Percentiles rank a stretch among this genome's conserved stretches.
These are phyloP conservation scores for Sebastes itinus DNA, from an alignment of 2,797 vertebrate genomes.

Conservation along the genomic window DNA sequence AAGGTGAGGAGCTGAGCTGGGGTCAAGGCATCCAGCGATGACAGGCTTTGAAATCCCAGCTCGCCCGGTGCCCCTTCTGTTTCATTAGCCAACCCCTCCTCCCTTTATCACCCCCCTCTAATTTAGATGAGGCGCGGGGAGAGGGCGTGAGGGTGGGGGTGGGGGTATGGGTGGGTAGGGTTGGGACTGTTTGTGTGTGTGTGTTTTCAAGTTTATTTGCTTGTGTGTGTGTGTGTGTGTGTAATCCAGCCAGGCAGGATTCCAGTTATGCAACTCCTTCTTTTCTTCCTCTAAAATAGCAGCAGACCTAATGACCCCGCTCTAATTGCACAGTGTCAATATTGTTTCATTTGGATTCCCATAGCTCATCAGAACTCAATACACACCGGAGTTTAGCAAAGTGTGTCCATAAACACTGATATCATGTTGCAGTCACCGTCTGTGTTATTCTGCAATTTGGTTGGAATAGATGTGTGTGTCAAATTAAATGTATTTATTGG, in stretches of 20 bases:
- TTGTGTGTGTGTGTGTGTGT: constrained; percentile 6
- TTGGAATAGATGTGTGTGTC: neutral
- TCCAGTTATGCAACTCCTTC: constrained; percentile 62
- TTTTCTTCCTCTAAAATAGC: constrained; percentile 62
- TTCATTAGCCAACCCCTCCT: constrained; percentile 76
- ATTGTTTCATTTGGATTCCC: constrained; percentile 82
- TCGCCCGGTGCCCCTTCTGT: constrained; percentile 77
- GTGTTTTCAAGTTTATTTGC: constrained; percentile 24
- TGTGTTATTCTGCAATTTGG: constrained; percentile 9
- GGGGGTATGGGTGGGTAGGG: neutral
- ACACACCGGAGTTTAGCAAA: constrained; percentile 18
- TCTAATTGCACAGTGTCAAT: constrained; percentile 83
- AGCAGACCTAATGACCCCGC: constrained; percentile 76
- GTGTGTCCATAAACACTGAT: constrained; percentile 15
- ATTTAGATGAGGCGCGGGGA: constrained; percentile 60
- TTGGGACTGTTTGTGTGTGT: constrained; percentile 2
- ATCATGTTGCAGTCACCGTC: constrained; percentile 33
- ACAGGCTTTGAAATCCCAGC: constrained; percentile 61
- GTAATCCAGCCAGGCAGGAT: constrained; percentile 43
- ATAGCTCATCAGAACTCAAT: constrained; percentile 61
- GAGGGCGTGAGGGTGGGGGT: neutral
- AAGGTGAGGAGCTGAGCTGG: constrained; percentile 42
- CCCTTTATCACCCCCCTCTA: constrained; percentile 68
- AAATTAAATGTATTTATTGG: neutral
- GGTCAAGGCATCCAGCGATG: constrained; percentile 63